phyloP scores from a whole-genome alignment of 1,140 invertebrate genomes.

The Psilanteris sp. region DNA sequence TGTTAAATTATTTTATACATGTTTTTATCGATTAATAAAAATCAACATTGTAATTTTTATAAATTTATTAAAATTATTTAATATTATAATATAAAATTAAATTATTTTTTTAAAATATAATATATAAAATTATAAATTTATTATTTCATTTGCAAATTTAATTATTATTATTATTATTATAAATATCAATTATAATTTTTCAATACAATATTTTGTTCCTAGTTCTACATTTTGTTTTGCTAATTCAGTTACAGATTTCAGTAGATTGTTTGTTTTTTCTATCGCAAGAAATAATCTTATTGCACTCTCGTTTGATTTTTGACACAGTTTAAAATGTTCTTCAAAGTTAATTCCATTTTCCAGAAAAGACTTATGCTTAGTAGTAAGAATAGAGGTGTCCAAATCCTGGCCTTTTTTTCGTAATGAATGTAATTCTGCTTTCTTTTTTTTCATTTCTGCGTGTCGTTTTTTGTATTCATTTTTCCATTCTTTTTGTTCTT shows the following conservation, averaged over 20 bases:
- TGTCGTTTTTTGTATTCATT: constrained; percentile 8
- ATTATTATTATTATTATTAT: constrained; percentile 3
- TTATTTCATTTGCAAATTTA: background rate
- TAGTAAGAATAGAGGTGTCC: constrained; percentile 5
- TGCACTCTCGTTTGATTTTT: background rate
- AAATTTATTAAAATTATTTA: too few species aligned
- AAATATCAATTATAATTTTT: too few species aligned
- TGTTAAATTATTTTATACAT: too few species aligned
- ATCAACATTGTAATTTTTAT: too few species aligned
- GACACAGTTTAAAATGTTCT: background rate
- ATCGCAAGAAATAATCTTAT: constrained; percentile 3
- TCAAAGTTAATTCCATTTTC: constrained; percentile 6
- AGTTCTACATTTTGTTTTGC: background rate
- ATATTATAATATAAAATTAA: too few species aligned
- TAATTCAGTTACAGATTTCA: background rate
- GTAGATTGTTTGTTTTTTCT: constrained; percentile 11
- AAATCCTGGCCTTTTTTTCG: background rate
- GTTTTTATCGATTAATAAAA: too few species aligned
- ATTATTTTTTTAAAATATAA: too few species aligned
- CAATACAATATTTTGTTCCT: constrained; percentile 4
- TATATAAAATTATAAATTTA: too few species aligned
- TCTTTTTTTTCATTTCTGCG: background rate
- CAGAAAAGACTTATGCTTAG: constrained; percentile 13
- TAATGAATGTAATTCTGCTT: background rate
- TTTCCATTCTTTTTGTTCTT: constrained; percentile 10